Conservation (phyloP, 2,113 vertebrate species). For the Piliocolobus tephrosceles region DNA sequence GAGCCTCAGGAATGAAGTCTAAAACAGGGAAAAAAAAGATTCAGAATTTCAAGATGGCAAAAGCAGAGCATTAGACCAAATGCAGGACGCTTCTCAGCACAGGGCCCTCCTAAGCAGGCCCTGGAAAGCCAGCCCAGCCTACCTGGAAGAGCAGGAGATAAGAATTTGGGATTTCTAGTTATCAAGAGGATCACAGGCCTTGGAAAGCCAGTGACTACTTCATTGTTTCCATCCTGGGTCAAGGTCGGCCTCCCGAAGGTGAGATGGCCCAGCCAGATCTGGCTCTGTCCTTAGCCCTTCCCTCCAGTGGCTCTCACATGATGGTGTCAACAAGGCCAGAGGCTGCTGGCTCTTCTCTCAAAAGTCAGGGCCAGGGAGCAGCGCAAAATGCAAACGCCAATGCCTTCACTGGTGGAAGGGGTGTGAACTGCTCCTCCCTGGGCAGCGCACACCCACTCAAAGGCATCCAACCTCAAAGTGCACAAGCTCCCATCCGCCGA, state of each 20-base stretch:
- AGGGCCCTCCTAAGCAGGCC: neutral
- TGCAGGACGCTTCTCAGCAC: neutral
- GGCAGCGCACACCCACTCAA: too few relatives aligned
- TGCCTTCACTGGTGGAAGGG: fast-evolving
- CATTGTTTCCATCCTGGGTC: neutral
- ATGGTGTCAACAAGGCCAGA: neutral
- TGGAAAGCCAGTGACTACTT: neutral
- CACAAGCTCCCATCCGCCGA: neutral
- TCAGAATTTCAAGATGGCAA: neutral
- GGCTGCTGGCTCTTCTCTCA: neutral
- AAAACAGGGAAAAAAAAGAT: neutral
- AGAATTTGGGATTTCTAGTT: neutral
- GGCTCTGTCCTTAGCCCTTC: neutral
- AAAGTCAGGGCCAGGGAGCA: neutral
- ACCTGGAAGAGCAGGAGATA: neutral
- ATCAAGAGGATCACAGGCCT: neutral
- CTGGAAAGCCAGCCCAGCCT: neutral
- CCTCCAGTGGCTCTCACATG: neutral
- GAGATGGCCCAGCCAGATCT: neutral
- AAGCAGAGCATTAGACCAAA: neutral
- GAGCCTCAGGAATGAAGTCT: neutral
- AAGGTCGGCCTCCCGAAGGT: neutral
- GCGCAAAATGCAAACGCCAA: neutral
- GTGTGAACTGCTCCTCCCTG: neutral
- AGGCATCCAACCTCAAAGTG: neutral